Percentiles rank a stretch among this genome's conserved stretches.
phyloP scores from a whole-genome alignment of 2,797 vertebrate species.

The Cirrhinus mrigala region DNA sequence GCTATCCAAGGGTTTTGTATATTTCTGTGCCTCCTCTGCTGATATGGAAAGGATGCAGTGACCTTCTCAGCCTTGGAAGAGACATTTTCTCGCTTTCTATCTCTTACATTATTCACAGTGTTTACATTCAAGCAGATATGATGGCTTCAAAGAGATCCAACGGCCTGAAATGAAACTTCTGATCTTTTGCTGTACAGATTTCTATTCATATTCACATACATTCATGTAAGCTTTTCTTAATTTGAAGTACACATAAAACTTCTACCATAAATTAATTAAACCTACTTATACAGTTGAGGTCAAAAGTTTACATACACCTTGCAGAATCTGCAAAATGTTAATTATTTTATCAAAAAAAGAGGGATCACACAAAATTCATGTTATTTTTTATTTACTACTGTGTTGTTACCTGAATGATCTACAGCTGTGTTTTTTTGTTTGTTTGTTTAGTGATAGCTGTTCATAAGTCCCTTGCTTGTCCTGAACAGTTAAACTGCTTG shows the following conservation, averaged over 20 bases:
- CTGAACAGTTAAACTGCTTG: too few relatives aligned
- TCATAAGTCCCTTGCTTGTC: too few relatives aligned
- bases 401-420: too few relatives aligned
- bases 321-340: too few relatives aligned
- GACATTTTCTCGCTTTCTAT: not conserved
- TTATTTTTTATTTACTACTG: too few relatives aligned
- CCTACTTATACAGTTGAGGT: not conserved
- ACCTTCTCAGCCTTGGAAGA: not conserved
- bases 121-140: not conserved
- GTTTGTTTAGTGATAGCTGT: too few relatives aligned
- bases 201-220: not conserved
- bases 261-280: too few relatives aligned
- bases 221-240: not conserved
- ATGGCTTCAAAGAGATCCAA: not conserved
- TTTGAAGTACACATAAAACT: not conserved
- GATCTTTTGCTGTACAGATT: too few relatives aligned
- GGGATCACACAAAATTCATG: too few relatives aligned
- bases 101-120: constrained; percentile 1
- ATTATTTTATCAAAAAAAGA: too few relatives aligned
- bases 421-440: too few relatives aligned
- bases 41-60: not conserved
- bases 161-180: not conserved
- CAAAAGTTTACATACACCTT: too few relatives aligned
- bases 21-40: not conserved
- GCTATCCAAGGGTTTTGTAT: not conserved